Evolutionary conservation across 2,888 invertebrate genomes (phyloP), one percentile per base, ranked within the genome.

Genomic region (Brachyopa scutellaris): DNA sequence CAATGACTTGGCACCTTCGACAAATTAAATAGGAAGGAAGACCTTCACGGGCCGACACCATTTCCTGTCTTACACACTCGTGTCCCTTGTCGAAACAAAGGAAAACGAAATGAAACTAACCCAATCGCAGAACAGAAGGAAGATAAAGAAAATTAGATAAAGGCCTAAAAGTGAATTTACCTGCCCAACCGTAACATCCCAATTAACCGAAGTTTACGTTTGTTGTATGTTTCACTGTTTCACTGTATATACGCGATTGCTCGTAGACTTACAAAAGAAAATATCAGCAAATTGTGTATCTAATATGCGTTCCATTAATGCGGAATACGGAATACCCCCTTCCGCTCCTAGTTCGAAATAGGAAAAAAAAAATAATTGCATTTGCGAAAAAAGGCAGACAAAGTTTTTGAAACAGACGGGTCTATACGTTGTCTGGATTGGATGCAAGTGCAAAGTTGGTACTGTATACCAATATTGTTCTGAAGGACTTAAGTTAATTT

Each of bases 141-240:
- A 19, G 23, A 51, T 26, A 29, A 13, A 42, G 53, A 61, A 76
- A 76, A 69, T 67, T 76, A 61, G 76, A 76, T 76, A 55, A 76
- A 69, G 55, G 76, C 45, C 61, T 67, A 31, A 67, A 76, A 76
- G 59, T 51, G 53, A 67, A 76, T 76, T 76, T 69, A 76, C 67
- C 76, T 76, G 67, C n/a, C 36, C 67, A 15, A 76, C 76, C 53
- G 67, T 61, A 61, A 61, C 76, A 53, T 76, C 76, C 53, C 67
- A 76, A 76, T 76, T 76, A 67, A 76, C 42, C 15, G 11, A 67
- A 55, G 76, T 76, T 61, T 59, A 38, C 51, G 11, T 45, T 57
- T 59, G 57, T 26, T 57, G 26, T 57, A 17, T 33, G 47, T 49
- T 38, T 29, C n/a, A 21, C 36, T 15, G 26, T 36, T 5, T 4